These are phyloP conservation scores for Latheticus oryzae DNA, from an alignment of 2,888 invertebrate species.

Conservation along the genomic window DNA sequence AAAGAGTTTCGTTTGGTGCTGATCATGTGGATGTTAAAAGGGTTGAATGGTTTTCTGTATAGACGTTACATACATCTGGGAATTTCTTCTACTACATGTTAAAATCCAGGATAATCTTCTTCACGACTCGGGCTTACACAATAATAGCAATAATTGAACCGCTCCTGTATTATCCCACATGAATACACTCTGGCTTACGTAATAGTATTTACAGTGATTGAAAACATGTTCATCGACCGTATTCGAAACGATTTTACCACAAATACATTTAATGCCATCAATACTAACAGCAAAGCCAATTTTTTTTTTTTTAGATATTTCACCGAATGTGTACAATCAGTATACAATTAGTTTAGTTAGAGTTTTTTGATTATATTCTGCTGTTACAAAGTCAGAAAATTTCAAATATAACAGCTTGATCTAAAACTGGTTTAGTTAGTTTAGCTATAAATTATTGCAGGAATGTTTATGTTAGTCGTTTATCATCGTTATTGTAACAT, in stretches of 20 bases:
- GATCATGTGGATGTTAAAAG: slow-evolving; percentile 36
- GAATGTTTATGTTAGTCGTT: slow-evolving; percentile 42
- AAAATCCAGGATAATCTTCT: slow-evolving; percentile 63
- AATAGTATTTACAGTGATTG: slow-evolving; percentile 65
- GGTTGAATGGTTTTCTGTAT: slow-evolving; percentile 49
- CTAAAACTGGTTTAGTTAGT: slow-evolving; percentile 30
- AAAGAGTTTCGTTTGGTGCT: slow-evolving; percentile 17
- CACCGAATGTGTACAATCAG: no score
- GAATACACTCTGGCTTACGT: slow-evolving; percentile 63
- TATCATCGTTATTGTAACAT: slow-evolving; percentile 44
- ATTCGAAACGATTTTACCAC: slow-evolving; percentile 50
- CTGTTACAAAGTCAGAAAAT: no score
- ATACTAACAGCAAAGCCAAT: slow-evolving; percentile 30
- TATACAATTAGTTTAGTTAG: no score
- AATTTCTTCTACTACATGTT: slow-evolving; percentile 59
- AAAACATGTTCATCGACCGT: slow-evolving; percentile 63
- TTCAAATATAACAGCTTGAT: not conserved
- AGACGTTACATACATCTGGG: slow-evolving; percentile 58
- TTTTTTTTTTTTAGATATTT: no score
- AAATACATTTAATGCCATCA: slow-evolving; percentile 41
- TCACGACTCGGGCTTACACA: slow-evolving; percentile 60
- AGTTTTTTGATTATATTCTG: no score
- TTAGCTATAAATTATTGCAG: slow-evolving; percentile 29
- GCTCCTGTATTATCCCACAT: slow-evolving; percentile 63
- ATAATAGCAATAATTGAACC: slow-evolving; percentile 65